A percentile compares a stretch with the other conserved stretches of the same genome.
These are phyloP conservation scores for Cosmopolites sordidus DNA, from an alignment of 2,888 invertebrate genomes.

Conservation along the genomic window DNA sequence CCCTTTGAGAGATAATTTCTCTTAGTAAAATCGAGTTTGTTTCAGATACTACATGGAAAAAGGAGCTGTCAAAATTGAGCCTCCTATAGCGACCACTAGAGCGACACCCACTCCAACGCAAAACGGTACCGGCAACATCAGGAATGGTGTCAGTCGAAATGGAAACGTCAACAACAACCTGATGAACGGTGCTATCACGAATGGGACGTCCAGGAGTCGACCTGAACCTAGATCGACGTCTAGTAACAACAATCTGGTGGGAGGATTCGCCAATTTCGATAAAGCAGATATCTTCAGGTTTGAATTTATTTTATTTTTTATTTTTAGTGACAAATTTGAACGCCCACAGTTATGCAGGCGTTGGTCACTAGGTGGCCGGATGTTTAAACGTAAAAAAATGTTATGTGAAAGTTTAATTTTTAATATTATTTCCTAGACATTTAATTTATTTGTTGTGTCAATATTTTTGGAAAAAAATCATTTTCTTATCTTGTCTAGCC, in stretches of 20 bases:
- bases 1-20: too few relatives aligned
- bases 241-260: slow-evolving; percentile 26
- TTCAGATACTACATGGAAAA: slow-evolving; percentile 26
- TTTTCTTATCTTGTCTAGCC: too few relatives aligned
- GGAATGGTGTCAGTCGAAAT: slow-evolving; percentile 13
- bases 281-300: slow-evolving; percentile 65
- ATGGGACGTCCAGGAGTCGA: slow-evolving; percentile 33
- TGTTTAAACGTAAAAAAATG: too few relatives aligned
- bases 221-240: slow-evolving; percentile 32
- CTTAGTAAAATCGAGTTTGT: too few relatives aligned
- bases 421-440: too few relatives aligned
- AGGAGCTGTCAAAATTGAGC: slow-evolving; percentile 13
- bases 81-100: not conserved
- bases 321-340: too few relatives aligned
- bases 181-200: slow-evolving; percentile 14
- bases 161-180: slow-evolving; percentile 8
- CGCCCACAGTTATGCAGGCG: too few relatives aligned
- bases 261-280: slow-evolving; percentile 63
- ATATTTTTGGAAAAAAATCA: too few relatives aligned
- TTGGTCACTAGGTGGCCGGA: too few relatives aligned
- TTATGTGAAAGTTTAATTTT: too few relatives aligned
- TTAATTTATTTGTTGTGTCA: too few relatives aligned
- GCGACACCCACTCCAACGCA: not conserved
- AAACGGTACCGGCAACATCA: slow-evolving; percentile 8
- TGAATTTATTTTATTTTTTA: slow-evolving; percentile 8